Evolutionary conservation across 2,888 invertebrate species (phyloP).

Genomic region (Salpingus planirostris): DNA sequence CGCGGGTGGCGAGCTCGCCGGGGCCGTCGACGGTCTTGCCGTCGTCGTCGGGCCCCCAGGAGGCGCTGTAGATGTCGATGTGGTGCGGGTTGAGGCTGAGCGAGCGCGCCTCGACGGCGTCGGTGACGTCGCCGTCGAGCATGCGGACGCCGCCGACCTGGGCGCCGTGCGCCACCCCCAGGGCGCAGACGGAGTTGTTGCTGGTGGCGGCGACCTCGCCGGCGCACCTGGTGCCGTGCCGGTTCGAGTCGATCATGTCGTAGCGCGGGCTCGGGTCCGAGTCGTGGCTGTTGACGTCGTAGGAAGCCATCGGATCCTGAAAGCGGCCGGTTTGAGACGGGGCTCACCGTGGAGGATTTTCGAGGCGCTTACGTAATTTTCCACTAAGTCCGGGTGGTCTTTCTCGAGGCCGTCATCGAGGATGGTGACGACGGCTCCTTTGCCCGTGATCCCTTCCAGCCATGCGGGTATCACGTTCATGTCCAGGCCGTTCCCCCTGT

Average conservation of each 20-base stretch:
- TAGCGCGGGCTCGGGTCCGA: constrained; percentile 96
- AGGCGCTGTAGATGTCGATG: constrained; percentile 97
- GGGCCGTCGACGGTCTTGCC: constrained; percentile 98
- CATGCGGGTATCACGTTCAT: constrained; percentile 97
- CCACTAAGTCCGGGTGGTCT: constrained; percentile 85
- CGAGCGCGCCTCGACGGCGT: constrained; percentile 94
- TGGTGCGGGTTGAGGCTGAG: constrained; percentile 91
- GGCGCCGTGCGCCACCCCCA: constrained; percentile 93
- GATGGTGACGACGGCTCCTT: constrained; percentile 92
- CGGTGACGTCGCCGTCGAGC: constrained; percentile 97
- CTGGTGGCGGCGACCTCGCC: constrained; percentile 97
- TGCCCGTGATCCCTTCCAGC: constrained; percentile 88
- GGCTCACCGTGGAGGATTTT: too few relatives aligned
- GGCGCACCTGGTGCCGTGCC: constrained; percentile 91
- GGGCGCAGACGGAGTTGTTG: constrained; percentile 92
- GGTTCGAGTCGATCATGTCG: constrained; percentile 93
- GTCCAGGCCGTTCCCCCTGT: constrained; percentile 83
- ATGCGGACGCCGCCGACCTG: constrained; percentile 89
- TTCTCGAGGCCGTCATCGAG: constrained; percentile 94
- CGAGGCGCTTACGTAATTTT: constrained; percentile 77
- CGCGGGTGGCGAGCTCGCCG: constrained; percentile 86
- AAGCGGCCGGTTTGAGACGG: too few relatives aligned
- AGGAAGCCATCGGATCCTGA: constrained; percentile 90
- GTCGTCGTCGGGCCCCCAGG: constrained; percentile 98
- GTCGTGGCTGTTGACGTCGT: constrained; percentile 95